These are phyloP conservation scores for Caerostris darwini DNA, from an alignment of 1,140 invertebrate genomes.

Conservation along the genomic window DNA sequence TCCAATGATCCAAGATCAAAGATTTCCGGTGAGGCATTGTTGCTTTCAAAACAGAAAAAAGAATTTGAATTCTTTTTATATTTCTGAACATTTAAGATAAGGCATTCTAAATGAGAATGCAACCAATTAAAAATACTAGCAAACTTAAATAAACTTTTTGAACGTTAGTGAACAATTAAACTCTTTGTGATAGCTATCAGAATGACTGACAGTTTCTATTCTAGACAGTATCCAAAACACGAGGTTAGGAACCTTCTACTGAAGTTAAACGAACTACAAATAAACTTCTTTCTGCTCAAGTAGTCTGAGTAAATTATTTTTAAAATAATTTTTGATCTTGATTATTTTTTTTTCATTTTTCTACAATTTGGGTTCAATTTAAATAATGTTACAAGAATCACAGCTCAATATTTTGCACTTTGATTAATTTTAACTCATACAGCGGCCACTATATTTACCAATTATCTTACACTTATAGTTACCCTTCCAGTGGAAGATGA, in stretches of 20 bases:
- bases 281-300: not conserved
- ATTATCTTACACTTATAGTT: too few relatives aligned
- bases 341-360: not conserved
- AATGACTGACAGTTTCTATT: not conserved
- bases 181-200: not conserved
- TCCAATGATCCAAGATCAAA: not conserved
- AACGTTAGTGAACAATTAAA: not conserved
- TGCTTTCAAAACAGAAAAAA: too few relatives aligned
- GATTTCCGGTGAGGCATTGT: not conserved
- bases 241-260: not conserved
- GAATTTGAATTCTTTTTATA: not conserved
- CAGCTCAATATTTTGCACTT: too few relatives aligned
- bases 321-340: not conserved
- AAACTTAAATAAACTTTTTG: not conserved
- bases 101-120: not conserved
- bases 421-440: too few relatives aligned
- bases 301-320: not conserved
- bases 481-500: too few relatives aligned
- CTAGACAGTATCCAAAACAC: not conserved
- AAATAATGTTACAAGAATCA: not conserved
- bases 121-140: not conserved
- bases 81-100: not conserved
- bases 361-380: not conserved
- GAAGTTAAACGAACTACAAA: not conserved
- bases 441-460: too few relatives aligned